phyloP scores from a whole-genome alignment of 64 coral and sea anemone species.

The Porites australiensis region DNA sequence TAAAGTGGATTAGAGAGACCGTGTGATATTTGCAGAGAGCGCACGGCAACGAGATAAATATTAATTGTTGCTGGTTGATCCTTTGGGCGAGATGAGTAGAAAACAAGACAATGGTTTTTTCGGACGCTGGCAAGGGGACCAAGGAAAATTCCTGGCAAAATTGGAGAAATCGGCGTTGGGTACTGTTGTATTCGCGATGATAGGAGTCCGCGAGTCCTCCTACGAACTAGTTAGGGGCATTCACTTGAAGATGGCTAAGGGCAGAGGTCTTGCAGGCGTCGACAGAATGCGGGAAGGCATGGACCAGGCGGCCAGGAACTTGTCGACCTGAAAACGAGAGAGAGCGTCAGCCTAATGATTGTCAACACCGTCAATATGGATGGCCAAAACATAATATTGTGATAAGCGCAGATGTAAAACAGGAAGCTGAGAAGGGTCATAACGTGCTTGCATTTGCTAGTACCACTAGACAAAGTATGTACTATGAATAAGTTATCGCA shows the following conservation, averaged over 20 bases:
- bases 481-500: conserved; percentile 44
- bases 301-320: not conserved
- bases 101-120: conserved; percentile 20
- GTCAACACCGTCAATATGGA: not conserved
- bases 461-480: conserved; percentile 20
- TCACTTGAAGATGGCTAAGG: conserved; percentile 25
- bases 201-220: not conserved
- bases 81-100: conserved; percentile 7
- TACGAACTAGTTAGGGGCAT: conserved; percentile 7
- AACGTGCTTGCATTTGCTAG: conserved; percentile 2
- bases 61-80: conserved; percentile 11
- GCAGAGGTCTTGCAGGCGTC: not conserved
- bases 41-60: conserved; percentile 2
- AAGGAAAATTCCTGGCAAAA: not conserved
- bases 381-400: conserved; percentile 41
- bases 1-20: not conserved
- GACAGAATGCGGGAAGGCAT: not conserved
- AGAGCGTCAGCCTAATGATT: conserved; percentile 49
- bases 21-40: conserved; percentile 1
- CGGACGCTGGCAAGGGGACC: conserved; percentile 6
- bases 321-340: conserved; percentile 50
- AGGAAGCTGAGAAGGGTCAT: conserved; percentile 41
- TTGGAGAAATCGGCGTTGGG: not conserved
- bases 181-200: not conserved
- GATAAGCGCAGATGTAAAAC: conserved; percentile 26